These are phyloP conservation scores for Caenorhabditis imperialis DNA, from an alignment of 2,888 invertebrate species.

Conservation along the genomic window DNA sequence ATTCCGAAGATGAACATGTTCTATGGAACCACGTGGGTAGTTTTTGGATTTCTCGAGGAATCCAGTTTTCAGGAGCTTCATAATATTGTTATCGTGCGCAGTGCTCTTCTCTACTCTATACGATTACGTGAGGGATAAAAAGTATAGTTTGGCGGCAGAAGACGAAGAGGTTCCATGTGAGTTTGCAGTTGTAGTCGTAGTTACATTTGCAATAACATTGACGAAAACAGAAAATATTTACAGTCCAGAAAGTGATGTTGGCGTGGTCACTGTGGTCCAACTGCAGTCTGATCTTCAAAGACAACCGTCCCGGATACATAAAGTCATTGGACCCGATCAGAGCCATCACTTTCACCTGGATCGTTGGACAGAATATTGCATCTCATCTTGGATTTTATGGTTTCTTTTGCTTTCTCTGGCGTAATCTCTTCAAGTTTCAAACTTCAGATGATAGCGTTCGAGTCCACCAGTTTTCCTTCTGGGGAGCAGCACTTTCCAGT, in stretches of 20 bases:
- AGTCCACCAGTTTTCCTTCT: background rate
- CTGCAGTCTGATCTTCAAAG: conserved; percentile 17
- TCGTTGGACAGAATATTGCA: conserved; percentile 54
- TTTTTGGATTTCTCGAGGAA: too few species aligned
- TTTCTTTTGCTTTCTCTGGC: too few species aligned
- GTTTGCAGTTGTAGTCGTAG: conserved; percentile 4
- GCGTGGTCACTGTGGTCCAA: conserved; percentile 36
- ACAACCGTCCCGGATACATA: conserved; percentile 25
- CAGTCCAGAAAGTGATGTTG: conserved; percentile 21
- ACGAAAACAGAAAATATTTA: conserved; percentile 3
- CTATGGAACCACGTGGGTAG: conserved; percentile 21
- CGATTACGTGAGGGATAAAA: conserved; percentile 31
- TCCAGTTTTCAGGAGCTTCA: conserved; percentile 26
- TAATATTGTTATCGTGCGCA: conserved; percentile 12
- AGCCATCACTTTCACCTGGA: conserved; percentile 65
- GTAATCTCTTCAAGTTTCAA: too few species aligned
- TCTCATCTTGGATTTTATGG: conserved; percentile 32
- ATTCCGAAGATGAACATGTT: conserved; percentile 15
- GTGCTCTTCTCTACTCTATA: conserved; percentile 27
- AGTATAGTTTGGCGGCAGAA: conserved; percentile 30
- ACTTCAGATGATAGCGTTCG: conserved; percentile 18
- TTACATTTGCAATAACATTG: background rate
- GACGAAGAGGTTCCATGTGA: conserved; percentile 17
- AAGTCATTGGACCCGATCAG: conserved; percentile 59
- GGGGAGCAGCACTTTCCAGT: conserved; percentile 11